These are phyloP conservation scores for Eulemur macaco DNA, from an alignment of 2,113 vertebrate genomes.

Conservation along the genomic window DNA sequence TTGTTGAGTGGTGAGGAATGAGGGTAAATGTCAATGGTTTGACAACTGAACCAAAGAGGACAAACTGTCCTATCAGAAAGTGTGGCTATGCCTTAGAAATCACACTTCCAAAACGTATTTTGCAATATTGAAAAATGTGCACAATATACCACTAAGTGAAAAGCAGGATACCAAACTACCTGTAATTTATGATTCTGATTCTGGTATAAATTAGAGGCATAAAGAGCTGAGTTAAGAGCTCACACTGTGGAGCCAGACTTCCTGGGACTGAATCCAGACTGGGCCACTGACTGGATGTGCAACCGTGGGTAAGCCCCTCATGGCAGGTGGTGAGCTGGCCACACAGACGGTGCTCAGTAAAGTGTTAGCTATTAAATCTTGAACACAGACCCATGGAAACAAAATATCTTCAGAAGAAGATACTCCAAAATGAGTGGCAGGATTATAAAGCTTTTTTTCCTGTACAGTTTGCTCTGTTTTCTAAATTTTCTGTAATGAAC, in stretches of 20 bases:
- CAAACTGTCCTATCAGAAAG: background rate
- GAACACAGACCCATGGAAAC: background rate
- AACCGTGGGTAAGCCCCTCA: background rate
- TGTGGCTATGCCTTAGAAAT: background rate
- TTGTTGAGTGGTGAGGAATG: background rate
- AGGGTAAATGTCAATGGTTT: background rate
- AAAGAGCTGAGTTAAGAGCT: background rate
- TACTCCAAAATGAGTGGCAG: background rate
- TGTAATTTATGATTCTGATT: background rate
- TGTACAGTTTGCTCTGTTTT: background rate
- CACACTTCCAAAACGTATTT: background rate
- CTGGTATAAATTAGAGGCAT: background rate
- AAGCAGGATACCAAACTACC: background rate
- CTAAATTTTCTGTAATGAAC: background rate
- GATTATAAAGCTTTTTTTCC: background rate
- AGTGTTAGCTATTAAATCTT: background rate
- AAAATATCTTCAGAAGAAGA: background rate
- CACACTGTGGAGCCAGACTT: background rate
- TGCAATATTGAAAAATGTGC: background rate
- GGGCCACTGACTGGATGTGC: background rate
- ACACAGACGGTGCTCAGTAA: background rate
- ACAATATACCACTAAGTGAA: background rate
- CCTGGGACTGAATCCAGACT: background rate
- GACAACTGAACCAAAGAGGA: background rate
- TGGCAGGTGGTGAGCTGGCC: background rate